Conservation (phyloP, 2,797 vertebrate species). For the Danio aesculapii region DNA sequence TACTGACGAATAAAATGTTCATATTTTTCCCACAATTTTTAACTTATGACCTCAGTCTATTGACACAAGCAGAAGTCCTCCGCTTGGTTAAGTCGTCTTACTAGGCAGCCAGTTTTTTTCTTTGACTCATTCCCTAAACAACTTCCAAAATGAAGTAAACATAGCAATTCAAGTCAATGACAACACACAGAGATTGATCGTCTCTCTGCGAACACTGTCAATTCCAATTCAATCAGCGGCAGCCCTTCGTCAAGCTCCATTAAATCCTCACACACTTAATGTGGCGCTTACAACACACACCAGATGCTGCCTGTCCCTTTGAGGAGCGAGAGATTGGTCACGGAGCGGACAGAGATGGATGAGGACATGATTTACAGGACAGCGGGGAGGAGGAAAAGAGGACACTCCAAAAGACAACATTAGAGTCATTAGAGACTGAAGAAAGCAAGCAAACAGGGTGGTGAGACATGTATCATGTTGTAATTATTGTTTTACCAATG, state of each 20-base stretch:
- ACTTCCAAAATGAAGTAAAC: neutral
- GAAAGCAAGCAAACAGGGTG: neutral
- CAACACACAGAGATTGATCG: neutral
- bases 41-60: neutral
- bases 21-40: neutral
- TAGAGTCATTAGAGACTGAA: neutral
- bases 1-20: too few species aligned
- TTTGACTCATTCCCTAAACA: neutral
- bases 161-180: neutral
- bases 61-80: neutral
- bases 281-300: constrained; percentile 42
- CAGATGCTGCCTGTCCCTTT: constrained; percentile 48
- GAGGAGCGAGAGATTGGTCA: constrained; percentile 43
- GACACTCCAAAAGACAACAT: neutral
- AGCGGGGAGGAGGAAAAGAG: neutral
- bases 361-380: constrained; percentile 27
- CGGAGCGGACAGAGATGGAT: constrained; percentile 35
- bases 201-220: constrained; percentile 32
- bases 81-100: neutral
- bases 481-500: neutral
- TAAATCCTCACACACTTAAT: constrained; percentile 46
- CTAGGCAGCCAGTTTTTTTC: neutral
- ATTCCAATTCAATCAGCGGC: constrained; percentile 53
- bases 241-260: constrained; percentile 48
- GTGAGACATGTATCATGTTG: neutral